Percentiles rank a stretch among this genome's conserved stretches.
These are phyloP conservation scores for Drosophila ficusphila DNA, from an alignment of 1,140 invertebrate genomes.

Conservation along the genomic window DNA sequence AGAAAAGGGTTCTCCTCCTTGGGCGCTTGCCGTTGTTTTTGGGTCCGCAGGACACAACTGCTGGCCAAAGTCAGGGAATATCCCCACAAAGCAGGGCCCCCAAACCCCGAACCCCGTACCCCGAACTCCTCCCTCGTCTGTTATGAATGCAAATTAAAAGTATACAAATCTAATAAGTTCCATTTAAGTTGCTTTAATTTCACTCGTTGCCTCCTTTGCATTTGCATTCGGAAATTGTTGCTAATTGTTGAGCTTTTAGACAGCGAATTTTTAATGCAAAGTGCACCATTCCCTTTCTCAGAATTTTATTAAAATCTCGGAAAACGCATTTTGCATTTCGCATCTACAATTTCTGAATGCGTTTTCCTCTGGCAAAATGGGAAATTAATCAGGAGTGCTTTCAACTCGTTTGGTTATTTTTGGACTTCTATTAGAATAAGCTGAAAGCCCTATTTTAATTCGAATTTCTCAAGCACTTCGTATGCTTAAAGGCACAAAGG, in stretches of 20 bases:
- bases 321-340: conserved; percentile 47
- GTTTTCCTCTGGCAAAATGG: conserved; percentile 16
- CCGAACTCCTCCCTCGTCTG: conserved; percentile 32
- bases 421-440: too few relatives aligned
- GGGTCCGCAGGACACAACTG: conserved; percentile 50
- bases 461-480: too few relatives aligned
- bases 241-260: conserved; percentile 83
- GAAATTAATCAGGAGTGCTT: conserved; percentile 40
- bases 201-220: conserved; percentile 45
- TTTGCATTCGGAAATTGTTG: conserved; percentile 76
- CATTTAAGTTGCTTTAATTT: conserved; percentile 82
- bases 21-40: conserved; percentile 12
- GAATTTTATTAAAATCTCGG: conserved; percentile 53
- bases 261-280: conserved; percentile 77
- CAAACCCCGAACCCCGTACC: too few relatives aligned
- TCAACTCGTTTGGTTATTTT: conserved; percentile 26
- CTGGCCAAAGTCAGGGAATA: conserved; percentile 49
- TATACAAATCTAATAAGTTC: conserved; percentile 83
- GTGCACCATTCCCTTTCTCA: conserved; percentile 42
- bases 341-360: conserved; percentile 16
- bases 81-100: conserved; percentile 44
- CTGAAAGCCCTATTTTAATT: too few relatives aligned
- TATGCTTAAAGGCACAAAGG: too few relatives aligned
- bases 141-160: conserved; percentile 84
- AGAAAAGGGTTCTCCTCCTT: conserved; percentile 63